phyloP scores from a whole-genome alignment of 2,113 vertebrate genomes.

The Pteruthius melanotis region DNA sequence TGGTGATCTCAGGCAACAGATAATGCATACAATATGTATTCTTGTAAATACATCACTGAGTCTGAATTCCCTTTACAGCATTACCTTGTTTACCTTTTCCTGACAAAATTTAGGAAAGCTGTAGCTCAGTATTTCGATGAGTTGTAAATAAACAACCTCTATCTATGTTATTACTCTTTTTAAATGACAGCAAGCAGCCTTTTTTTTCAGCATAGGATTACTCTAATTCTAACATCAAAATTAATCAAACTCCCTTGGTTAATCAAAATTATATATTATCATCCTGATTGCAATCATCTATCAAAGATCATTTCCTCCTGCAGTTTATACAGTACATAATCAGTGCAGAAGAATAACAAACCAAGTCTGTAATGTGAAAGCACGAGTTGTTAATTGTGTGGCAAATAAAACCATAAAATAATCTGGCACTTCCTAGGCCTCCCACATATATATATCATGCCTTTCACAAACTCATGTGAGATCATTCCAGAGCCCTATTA shows the following conservation, averaged over 20 bases:
- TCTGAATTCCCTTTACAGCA: not conserved
- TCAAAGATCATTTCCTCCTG: slow-evolving; percentile 67
- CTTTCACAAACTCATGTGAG: not conserved
- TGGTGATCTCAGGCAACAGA: not conserved
- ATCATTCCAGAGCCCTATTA: not conserved
- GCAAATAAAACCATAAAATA: not conserved
- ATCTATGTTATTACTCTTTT: not conserved
- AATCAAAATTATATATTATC: slow-evolving; percentile 78
- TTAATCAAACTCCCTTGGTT: slow-evolving; percentile 77
- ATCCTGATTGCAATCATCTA: slow-evolving; percentile 79
- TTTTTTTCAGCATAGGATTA: slow-evolving; percentile 41
- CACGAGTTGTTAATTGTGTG: not conserved
- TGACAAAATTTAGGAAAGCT: not conserved
- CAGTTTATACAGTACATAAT: slow-evolving; percentile 68
- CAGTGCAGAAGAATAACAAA: slow-evolving; percentile 54
- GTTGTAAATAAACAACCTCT: not conserved
- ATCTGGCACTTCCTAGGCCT: not conserved
- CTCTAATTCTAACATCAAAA: slow-evolving; percentile 66
- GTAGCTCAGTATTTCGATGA: not conserved
- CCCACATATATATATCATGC: not conserved
- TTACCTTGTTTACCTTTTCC: not conserved
- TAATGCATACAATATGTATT: not conserved
- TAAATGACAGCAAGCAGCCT: slow-evolving; percentile 49
- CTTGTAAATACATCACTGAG: not conserved
- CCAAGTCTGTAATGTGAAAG: not conserved